These are phyloP conservation scores for Antennarius maculatus DNA, from an alignment of 2,797 vertebrate genomes.

Conservation along the genomic window DNA sequence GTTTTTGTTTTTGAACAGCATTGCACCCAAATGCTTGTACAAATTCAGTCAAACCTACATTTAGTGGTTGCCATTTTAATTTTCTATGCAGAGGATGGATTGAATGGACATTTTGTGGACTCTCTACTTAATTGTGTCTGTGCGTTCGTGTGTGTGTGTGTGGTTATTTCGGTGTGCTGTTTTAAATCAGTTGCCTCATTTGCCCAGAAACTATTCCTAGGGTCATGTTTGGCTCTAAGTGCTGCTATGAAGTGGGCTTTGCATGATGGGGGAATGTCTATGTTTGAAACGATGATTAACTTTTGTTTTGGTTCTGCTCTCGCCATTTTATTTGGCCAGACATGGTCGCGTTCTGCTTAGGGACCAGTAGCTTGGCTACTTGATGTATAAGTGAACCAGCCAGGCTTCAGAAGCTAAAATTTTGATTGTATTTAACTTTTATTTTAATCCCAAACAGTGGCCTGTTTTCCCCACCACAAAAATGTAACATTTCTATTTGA, in stretches of 20 bases:
- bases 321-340: constrained; percentile 53
- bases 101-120: constrained; percentile 47
- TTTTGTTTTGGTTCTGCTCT: constrained; percentile 41
- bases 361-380: constrained; percentile 74
- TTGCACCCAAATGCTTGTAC: constrained; percentile 38
- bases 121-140: constrained; percentile 64
- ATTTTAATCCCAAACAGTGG: constrained; percentile 46
- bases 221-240: constrained; percentile 84
- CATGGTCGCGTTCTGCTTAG: constrained; percentile 53
- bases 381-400: constrained; percentile 65
- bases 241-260: constrained; percentile 94
- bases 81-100: constrained; percentile 62
- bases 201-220: constrained; percentile 83
- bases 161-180: constrained; percentile 14
- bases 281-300: background rate
- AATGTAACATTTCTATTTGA: constrained; percentile 76
- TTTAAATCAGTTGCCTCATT: constrained; percentile 77
- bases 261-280: constrained; percentile 53
- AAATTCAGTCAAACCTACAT: constrained; percentile 35
- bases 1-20: constrained; percentile 17
- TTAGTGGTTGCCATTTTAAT: constrained; percentile 36
- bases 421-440: constrained; percentile 75
- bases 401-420: constrained; percentile 76
- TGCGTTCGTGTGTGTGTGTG: constrained; percentile 22
- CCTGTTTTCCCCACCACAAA: constrained; percentile 74